phyloP scores from a whole-genome alignment of 1,140 invertebrate species.

The Drosophila insularis region DNA sequence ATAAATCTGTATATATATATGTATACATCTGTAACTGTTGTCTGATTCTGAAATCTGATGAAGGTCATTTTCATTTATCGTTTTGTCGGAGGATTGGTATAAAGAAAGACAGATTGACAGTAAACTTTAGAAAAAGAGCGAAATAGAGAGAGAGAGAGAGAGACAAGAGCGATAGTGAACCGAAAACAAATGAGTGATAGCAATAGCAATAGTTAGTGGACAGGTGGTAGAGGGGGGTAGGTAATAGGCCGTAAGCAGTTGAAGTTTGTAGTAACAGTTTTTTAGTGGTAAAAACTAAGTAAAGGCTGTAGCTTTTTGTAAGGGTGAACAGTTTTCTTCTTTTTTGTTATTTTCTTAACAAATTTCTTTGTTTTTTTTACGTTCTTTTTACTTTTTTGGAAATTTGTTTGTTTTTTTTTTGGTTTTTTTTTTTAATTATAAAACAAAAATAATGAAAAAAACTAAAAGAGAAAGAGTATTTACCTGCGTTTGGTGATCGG shows the following conservation, averaged over 20 bases:
- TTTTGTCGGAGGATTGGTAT: not conserved
- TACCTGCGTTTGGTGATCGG: slow-evolving; percentile 83
- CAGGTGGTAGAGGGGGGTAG: not conserved
- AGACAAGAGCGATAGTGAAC: slow-evolving; percentile 29
- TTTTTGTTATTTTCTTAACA: slow-evolving; percentile 58
- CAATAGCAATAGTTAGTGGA: slow-evolving; percentile 45
- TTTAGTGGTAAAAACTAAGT: slow-evolving; percentile 34
- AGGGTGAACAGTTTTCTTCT: slow-evolving; percentile 49
- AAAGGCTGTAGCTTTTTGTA: slow-evolving; percentile 50
- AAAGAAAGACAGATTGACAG: slow-evolving; percentile 17
- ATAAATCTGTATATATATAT: not conserved
- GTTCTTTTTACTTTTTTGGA: slow-evolving; percentile 41
- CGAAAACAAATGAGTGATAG: slow-evolving; percentile 69
- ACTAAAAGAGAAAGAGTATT: slow-evolving; percentile 82
- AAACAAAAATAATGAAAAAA: slow-evolving; percentile 65
- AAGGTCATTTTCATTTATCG: not conserved
- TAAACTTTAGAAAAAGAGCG: not conserved
- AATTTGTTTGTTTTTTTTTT: slow-evolving; percentile 36
- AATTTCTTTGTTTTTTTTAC: slow-evolving; percentile 53
- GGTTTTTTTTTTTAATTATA: slow-evolving; percentile 45
- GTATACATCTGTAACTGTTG: not conserved
- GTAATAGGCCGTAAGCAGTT: slow-evolving; percentile 46
- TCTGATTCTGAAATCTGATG: not conserved
- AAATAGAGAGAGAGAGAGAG: not conserved
- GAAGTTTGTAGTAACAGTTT: slow-evolving; percentile 50